Percentiles rank a stretch among this genome's conserved stretches.
Evolutionary conservation across 2,888 invertebrate genomes (phyloP).

Genomic region (Terebella lapidaria): DNA sequence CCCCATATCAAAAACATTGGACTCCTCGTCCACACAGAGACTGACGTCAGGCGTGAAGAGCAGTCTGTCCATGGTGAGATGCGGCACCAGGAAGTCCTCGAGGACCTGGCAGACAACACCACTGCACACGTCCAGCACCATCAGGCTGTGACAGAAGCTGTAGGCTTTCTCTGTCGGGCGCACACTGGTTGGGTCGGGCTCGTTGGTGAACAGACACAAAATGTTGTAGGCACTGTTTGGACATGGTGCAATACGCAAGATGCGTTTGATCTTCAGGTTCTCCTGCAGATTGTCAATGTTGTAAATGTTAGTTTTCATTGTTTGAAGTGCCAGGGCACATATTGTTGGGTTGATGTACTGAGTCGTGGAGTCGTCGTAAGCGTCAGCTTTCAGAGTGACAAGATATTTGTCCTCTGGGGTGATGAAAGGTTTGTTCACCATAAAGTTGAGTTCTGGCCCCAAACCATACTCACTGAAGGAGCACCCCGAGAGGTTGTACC

Average conservation of each 20-base stretch:
- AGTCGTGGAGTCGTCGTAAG: slow-evolving; percentile 30
- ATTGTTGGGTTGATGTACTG: slow-evolving; percentile 38
- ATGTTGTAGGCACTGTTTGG: slow-evolving; percentile 28
- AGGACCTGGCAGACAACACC: slow-evolving; percentile 38
- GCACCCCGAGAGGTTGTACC: slow-evolving; percentile 30
- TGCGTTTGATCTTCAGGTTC: slow-evolving; percentile 35
- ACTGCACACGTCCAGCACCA: slow-evolving; percentile 38
- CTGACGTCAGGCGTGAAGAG: slow-evolving; percentile 37
- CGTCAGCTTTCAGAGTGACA: slow-evolving; percentile 41
- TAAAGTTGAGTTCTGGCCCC: slow-evolving; percentile 30
- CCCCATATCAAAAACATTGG: slow-evolving; percentile 37
- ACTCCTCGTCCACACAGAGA: slow-evolving; percentile 40
- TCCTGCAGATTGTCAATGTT: slow-evolving; percentile 38
- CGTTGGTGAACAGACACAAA: slow-evolving; percentile 34
- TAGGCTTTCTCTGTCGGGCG: slow-evolving; percentile 3
- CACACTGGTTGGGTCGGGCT: slow-evolving; percentile 11
- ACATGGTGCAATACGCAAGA: slow-evolving; percentile 36
- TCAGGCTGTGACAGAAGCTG: slow-evolving; percentile 30
- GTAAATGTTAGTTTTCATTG: slow-evolving; percentile 27
- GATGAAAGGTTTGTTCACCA: slow-evolving; percentile 39
- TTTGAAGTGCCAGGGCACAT: slow-evolving; percentile 35
- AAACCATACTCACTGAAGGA: slow-evolving; percentile 30
- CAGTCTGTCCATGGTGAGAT: slow-evolving; percentile 25
- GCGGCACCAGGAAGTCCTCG: slow-evolving; percentile 37
- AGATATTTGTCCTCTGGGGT: slow-evolving; percentile 42